A percentile compares a stretch with the other conserved stretches of the same genome.
These are phyloP conservation scores for Tiphia femorata DNA, from an alignment of 2,888 invertebrate species.

Conservation along the genomic window DNA sequence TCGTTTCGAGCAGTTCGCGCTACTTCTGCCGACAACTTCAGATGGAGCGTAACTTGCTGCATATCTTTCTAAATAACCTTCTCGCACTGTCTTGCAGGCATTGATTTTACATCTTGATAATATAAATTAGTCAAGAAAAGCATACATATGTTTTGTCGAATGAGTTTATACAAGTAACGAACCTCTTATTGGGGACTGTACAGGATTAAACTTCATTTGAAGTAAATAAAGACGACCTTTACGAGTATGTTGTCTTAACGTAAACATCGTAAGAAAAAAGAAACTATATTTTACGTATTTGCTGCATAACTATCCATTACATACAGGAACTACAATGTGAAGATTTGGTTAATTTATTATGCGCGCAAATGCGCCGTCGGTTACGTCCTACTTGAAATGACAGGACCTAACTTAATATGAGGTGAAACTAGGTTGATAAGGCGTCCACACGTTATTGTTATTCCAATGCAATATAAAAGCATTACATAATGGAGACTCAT, in stretches of 20 bases:
- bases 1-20: no score
- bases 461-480: neutral
- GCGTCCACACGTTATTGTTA: neutral
- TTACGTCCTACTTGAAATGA: conserved; percentile 22
- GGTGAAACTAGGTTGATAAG: conserved; percentile 48
- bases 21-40: conserved; percentile 38
- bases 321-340: neutral
- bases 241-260: no score
- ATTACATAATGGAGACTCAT: conserved; percentile 55
- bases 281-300: neutral
- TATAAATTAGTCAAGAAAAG: no score
- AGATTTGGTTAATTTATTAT: conserved; percentile 4
- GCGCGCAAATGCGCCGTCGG: conserved; percentile 4
- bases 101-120: no score
- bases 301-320: neutral
- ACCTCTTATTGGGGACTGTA: no score
- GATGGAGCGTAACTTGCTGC: conserved; percentile 23
- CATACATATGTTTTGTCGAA: no score
- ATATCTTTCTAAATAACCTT: conserved; percentile 43
- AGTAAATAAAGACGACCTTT: no score
- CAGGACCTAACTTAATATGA: conserved; percentile 49
- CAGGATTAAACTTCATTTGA: no score
- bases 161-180: no score
- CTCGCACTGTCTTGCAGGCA: conserved; percentile 17
- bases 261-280: neutral